Evolutionary conservation across 1,140 invertebrate species (phyloP).

Genomic region (Drosophila lacteicornis): DNA sequence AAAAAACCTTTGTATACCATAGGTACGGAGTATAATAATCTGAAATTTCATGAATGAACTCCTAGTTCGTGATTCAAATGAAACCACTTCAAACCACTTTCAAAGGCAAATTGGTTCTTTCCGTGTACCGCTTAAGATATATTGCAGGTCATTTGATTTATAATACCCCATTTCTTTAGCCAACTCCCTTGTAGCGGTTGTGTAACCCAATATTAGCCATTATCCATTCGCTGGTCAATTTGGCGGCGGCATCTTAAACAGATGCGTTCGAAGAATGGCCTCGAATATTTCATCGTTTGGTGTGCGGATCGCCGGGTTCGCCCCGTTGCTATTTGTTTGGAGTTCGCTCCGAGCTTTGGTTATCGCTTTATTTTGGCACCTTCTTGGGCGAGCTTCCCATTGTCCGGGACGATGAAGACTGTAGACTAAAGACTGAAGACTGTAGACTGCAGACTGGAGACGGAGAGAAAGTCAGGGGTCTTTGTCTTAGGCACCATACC

Average conservation of each 20-base stretch:
- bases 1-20: no score
- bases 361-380: slow-evolving; percentile 65
- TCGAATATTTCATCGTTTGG: slow-evolving; percentile 44
- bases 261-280: slow-evolving; percentile 43
- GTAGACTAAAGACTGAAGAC: no score
- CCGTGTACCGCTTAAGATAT: slow-evolving; percentile 1
- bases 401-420: slow-evolving; percentile 25
- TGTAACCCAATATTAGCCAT: slow-evolving; percentile 35
- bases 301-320: slow-evolving; percentile 24
- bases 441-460: slow-evolving; percentile 4
- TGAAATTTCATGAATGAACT: not conserved
- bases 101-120: not conserved
- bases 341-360: slow-evolving; percentile 20
- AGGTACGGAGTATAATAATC: no score
- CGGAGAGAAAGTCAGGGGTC: slow-evolving; percentile 58
- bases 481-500: slow-evolving; percentile 56
- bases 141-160: not conserved
- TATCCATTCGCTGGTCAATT: slow-evolving; percentile 24
- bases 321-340: slow-evolving; percentile 42
- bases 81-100: not conserved
- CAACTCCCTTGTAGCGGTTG: slow-evolving; percentile 15
- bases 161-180: not conserved
- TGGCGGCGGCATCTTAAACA: slow-evolving; percentile 26
- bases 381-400: slow-evolving; percentile 53
- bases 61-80: not conserved